A percentile compares a stretch with the other conserved stretches of the same genome.
Evolutionary conservation across 2,797 vertebrate species (phyloP).

Genomic region (Lithobates sylvaticus): DNA sequence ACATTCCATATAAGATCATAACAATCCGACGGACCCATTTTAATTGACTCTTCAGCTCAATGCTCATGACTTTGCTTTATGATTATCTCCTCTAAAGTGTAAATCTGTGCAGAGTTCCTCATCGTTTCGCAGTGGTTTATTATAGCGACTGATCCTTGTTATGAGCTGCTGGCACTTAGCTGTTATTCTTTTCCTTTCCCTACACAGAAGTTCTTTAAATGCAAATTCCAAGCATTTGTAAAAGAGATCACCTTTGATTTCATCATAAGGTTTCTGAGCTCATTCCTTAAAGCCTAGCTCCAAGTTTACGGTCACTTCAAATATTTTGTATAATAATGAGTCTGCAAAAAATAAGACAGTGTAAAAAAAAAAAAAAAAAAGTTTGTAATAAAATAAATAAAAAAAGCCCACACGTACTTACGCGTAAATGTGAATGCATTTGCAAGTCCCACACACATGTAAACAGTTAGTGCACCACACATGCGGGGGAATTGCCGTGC

Average conservation of each 20-base stretch:
- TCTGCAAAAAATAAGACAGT: no score
- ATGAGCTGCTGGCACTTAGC: conserved; percentile 5
- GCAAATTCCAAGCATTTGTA: background rate
- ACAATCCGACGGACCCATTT: conserved; percentile 11
- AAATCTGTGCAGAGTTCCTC: background rate
- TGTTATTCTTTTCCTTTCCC: conserved; percentile 2
- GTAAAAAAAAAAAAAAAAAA: no score
- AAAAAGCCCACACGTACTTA: no score
- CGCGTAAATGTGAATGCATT: no score
- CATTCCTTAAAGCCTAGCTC: background rate
- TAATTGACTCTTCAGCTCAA: conserved; percentile 11
- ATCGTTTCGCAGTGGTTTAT: background rate
- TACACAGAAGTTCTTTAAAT: background rate
- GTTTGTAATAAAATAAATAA: no score
- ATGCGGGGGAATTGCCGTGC: no score
- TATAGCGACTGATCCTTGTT: background rate
- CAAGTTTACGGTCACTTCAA: no score
- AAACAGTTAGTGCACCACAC: no score
- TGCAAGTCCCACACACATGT: no score
- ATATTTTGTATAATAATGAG: no score
- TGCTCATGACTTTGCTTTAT: conserved; percentile 7
- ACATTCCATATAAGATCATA: conserved; percentile 30
- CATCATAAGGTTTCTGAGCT: background rate
- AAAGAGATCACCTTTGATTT: background rate
- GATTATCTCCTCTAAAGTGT: conserved; percentile 13